Conservation (phyloP, 2,888 invertebrate species). For the Plemyria rubiginata region DNA sequence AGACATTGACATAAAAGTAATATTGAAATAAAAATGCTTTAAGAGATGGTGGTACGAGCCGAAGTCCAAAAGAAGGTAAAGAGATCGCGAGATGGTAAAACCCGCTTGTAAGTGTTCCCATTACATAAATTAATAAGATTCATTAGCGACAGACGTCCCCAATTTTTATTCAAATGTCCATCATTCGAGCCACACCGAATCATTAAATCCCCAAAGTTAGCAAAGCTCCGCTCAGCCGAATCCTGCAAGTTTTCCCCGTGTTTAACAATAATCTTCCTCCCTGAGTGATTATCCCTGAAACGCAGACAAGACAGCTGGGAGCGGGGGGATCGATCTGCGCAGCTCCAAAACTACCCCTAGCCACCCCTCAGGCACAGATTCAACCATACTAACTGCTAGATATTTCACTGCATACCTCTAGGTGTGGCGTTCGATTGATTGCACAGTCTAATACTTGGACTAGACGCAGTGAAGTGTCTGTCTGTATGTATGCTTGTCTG, state of each 20-base stretch:
- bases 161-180: neutral
- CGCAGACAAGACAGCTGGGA: slow-evolving; percentile 33
- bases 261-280: slow-evolving; percentile 18
- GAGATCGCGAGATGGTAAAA: too few relatives aligned
- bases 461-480: too few relatives aligned
- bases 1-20: too few relatives aligned
- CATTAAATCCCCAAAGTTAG: slow-evolving; percentile 16
- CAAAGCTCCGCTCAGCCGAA: neutral
- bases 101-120: too few relatives aligned
- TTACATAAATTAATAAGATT: neutral
- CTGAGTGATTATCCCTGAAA: slow-evolving; percentile 28
- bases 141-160: neutral
- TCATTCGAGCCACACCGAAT: slow-evolving; percentile 7
- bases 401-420: slow-evolving; percentile 5
- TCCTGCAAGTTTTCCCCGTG: slow-evolving; percentile 19
- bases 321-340: slow-evolving; percentile 31
- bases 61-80: too few relatives aligned
- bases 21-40: too few relatives aligned
- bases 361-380: slow-evolving; percentile 21
- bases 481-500: too few relatives aligned
- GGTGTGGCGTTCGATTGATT: too few relatives aligned
- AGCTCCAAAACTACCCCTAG: slow-evolving; percentile 28
- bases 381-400: neutral
- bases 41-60: too few relatives aligned
- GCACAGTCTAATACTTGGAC: neutral